Percentiles rank a stretch among this genome's conserved stretches.
Conservation (phyloP, 2,797 vertebrate species). For the Gambusia yucatana region DNA sequence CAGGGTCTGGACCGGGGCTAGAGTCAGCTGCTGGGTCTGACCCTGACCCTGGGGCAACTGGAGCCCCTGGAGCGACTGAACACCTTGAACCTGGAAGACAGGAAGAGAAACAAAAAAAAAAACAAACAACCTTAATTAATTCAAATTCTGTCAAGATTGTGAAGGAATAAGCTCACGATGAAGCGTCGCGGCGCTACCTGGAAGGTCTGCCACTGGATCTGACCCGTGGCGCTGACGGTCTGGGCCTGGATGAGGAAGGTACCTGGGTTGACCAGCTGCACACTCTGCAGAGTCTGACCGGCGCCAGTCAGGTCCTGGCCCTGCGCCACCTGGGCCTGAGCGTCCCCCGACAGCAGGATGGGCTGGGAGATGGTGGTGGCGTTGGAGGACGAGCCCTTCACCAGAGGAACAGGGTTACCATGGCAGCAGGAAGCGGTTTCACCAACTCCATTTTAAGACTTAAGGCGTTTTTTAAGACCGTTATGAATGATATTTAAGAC, state of each 20-base stretch:
- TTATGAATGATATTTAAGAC: no score
- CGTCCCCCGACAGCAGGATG: constrained; percentile 81
- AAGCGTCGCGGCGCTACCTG: constrained; percentile 76
- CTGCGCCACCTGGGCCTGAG: constrained; percentile 89
- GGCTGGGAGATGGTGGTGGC: constrained; percentile 89
- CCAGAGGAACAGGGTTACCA: neutral
- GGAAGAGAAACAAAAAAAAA: neutral
- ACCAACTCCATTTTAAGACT: no score
- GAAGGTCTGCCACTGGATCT: constrained; percentile 99
- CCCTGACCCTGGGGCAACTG: constrained; percentile 91
- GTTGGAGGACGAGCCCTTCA: constrained; percentile 90
- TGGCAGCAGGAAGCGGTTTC: neutral
- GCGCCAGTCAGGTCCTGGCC: constrained; percentile 84
- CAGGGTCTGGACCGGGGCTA: constrained; percentile 96
- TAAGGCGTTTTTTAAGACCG: no score
- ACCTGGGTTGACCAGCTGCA: constrained; percentile 97
- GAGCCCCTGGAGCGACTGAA: constrained; percentile 98
- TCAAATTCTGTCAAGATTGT: neutral
- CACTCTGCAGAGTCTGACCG: constrained; percentile 93
- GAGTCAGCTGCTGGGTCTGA: constrained; percentile 92
- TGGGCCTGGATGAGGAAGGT: constrained; percentile 99
- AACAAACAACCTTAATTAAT: neutral
- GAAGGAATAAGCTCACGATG: neutral
- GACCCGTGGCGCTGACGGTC: constrained; percentile 95
- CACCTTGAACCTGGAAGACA: constrained; percentile 90